Evolutionary conservation across 1,140 invertebrate genomes (phyloP).

Genomic region (Paralvinella palmiformis): DNA sequence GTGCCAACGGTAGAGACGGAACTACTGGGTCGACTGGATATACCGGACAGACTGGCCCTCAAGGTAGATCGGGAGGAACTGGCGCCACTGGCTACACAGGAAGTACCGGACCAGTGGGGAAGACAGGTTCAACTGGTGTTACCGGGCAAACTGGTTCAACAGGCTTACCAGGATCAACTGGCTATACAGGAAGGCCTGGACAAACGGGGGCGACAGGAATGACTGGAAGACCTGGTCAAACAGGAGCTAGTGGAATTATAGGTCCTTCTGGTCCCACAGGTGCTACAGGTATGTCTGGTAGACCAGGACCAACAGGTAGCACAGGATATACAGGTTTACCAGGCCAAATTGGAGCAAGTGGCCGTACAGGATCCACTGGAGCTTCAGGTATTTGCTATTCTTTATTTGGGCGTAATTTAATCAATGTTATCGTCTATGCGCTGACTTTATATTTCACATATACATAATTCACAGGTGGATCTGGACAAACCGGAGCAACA

Average conservation of each 20-base stretch:
- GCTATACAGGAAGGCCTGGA: slow-evolving; percentile 1
- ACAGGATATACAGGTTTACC: not conserved
- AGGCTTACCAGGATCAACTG: not conserved
- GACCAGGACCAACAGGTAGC: not conserved
- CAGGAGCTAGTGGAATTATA: not conserved
- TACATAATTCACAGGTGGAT: not conserved
- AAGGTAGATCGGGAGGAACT: slow-evolving; percentile 1
- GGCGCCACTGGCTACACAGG: slow-evolving; percentile 9
- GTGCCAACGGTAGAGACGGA: not conserved
- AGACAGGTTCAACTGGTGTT: slow-evolving; percentile 1
- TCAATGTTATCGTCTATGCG: not conserved
- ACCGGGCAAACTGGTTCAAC: not conserved
- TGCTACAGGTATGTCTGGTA: not conserved
- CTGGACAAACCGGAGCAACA: not conserved
- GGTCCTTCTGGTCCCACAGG: slow-evolving; percentile 10
- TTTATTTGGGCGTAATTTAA: not conserved
- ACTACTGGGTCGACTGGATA: not conserved
- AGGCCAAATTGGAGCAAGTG: not conserved
- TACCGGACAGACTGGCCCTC: not conserved
- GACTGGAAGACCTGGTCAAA: not conserved
- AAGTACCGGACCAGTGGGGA: not conserved
- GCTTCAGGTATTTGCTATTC: not conserved
- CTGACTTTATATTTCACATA: not conserved
- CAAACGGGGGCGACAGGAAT: not conserved
- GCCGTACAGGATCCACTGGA: not conserved